Base-by-base conservation (phyloP, 2,797 vertebrate species). In the Chelon auratus region DNA sequence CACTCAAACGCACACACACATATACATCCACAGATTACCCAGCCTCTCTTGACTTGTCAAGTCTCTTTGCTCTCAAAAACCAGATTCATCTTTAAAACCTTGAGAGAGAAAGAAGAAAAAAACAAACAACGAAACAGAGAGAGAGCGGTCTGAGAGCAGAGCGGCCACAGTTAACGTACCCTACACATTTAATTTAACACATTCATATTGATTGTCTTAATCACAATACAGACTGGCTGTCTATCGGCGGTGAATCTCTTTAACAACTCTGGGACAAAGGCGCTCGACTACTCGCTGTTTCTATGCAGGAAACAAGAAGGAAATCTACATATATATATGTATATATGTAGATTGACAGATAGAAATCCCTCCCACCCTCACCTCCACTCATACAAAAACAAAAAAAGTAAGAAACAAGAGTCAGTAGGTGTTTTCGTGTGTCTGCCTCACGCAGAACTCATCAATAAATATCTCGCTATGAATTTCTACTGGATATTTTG, bases 191-290 rank as follows among this genome's bases (percentile, higher is more conserved):
- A 9, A 39, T 57, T 40, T 0, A 67, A 80, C 75, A 89, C 86
- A 87, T 86, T 90, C 66, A 52, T 12, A 47, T 40, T 82, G 90
- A 90, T 90, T 91, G 88, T 91, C 84, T 68, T 54, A 36, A 77
- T 70, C 66, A 78, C 37, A 14, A 63, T 52, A 77, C 83, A 82
- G 64, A 80, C 69, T 39, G 61, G 47, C 39, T 71, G 72, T 71
- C 82, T 53, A 75, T 40, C 40, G 40, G 76, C 17, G 59, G 61
- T 73, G 42, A 77, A 80, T 77, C 69, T 85, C 65, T 74, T 17
- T 53, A 43, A 83, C 77, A 64, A 57, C 81, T 83, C 73, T 68
- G 67, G 67, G 26, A 72, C 72, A 70, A 90, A 84, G 73, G 75
- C 60, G 70, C 55, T 56, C 17, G 67, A 63, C 72, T 78, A 64